Evolutionary conservation across 1,140 invertebrate genomes (phyloP), one percentile per base, ranked within the genome.

Genomic region (Fopius arisanus): DNA sequence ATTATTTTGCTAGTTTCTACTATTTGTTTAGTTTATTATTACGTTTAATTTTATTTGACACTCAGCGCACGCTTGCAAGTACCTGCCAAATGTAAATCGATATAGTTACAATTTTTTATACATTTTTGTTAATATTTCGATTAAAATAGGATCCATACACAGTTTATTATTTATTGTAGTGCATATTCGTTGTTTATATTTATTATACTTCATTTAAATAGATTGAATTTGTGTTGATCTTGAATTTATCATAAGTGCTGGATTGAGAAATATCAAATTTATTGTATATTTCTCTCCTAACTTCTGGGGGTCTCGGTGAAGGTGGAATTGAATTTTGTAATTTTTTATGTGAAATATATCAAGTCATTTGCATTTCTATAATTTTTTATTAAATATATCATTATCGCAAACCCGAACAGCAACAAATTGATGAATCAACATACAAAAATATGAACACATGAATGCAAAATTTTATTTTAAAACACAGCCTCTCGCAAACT

Each of bases 31-130:
- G 23, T 70, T 41, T 74, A 16, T 19, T 43, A 41, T 19, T 43
- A 23, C 14, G 19, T 70, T 69, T 33, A 29, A 29, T 29, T 72
- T 59, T 43, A 51, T 66, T 70, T 40, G 48, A 72, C 29, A 59
- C 77, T 75, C 79, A 83, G 83, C 83, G 84, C 84, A 84, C 70
- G 82, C 84, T 85, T 84, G 78, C 72, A 82, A 67, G 83, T 86
- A 85, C 84, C 84, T 86, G 84, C 78, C 78, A 80, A 81, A 83
- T 80, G 77, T 83, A 6, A 81, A 77, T 73, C 76, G 12, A 67
- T 14, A 37, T 67, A 41, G 6, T 37, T 76, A 65, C n/a, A 21
- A 65, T 31, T 65, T 26, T n/a, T 65, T 12, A 40, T 66, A 31
- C 14, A 21, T 67, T 33, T 14, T 67, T 67, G 26, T 29, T 65